These are phyloP conservation scores for Porites divaricata DNA, from an alignment of 92 coral and sea anemone genomes.

Conservation along the genomic window DNA sequence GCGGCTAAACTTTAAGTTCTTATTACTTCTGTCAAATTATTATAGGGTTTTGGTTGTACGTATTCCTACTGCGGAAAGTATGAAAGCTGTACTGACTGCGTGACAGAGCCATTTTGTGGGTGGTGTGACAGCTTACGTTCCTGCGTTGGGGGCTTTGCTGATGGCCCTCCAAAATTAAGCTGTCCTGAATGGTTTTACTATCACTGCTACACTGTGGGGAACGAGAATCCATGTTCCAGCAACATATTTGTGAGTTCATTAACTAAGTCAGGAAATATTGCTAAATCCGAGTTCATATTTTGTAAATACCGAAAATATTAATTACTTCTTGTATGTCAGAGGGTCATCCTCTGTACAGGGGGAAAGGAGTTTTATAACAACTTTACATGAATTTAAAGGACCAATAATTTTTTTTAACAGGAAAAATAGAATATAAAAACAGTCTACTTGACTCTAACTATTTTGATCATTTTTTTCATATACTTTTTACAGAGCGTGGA, in stretches of 20 bases:
- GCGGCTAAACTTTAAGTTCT: too few relatives aligned
- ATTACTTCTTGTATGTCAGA: not conserved
- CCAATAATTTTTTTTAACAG: too few relatives aligned
- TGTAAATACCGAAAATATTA: too few relatives aligned
- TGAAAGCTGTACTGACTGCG: conserved; percentile 59
- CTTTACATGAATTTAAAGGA: not conserved
- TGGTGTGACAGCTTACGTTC: conserved; percentile 67
- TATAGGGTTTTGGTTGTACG: conserved; percentile 71
- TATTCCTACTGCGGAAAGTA: conserved; percentile 63
- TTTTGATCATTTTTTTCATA: not conserved
- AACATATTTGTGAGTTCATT: conserved; percentile 42
- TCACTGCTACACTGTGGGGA: conserved; percentile 66
- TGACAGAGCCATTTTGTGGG: conserved; percentile 59
- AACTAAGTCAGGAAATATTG: not conserved
- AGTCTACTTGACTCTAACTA: not conserved
- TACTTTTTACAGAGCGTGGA: conserved; percentile 37
- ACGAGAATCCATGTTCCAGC: conserved; percentile 33
- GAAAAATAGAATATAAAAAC: not conserved
- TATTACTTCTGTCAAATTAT: too few relatives aligned
- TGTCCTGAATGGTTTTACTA: conserved; percentile 70
- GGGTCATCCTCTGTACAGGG: not conserved
- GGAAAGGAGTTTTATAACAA: too few relatives aligned
- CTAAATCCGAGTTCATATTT: too few relatives aligned
- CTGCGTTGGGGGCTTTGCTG: conserved; percentile 65
- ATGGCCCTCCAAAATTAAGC: conserved; percentile 39